Evolutionary conservation across 2,113 vertebrate species (phyloP).

Genomic region (Vombatus ursinus): DNA sequence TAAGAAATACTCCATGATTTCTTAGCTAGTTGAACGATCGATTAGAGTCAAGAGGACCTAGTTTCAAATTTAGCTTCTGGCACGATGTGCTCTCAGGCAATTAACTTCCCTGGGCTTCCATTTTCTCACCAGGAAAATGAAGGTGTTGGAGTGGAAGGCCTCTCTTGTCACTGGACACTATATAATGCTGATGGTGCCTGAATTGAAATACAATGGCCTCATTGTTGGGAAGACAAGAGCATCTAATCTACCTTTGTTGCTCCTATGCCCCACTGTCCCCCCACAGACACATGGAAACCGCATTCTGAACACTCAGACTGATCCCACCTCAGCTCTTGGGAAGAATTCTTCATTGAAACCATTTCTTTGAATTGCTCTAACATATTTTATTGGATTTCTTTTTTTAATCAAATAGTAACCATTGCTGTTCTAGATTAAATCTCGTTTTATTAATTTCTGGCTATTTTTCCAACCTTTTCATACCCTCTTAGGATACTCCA

Average conservation of each 20-base stretch:
- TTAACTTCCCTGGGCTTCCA: neutral
- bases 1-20: neutral
- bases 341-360: conserved; percentile 65
- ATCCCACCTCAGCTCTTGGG: conserved; percentile 58
- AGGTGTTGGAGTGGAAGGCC: neutral
- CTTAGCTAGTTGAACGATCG: neutral
- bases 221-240: neutral
- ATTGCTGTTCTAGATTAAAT: conserved; percentile 69
- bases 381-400: conserved; percentile 67
- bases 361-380: conserved; percentile 69
- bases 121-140: neutral
- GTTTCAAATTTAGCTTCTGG: neutral
- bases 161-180: neutral
- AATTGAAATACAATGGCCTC: neutral
- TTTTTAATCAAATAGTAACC: conserved; percentile 71
- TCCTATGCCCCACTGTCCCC: neutral
- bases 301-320: conserved; percentile 56
- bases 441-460: conserved; percentile 73
- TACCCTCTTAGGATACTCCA: conserved; percentile 59
- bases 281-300: neutral
- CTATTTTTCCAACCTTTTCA: conserved; percentile 55
- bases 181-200: neutral
- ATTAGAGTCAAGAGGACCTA: neutral
- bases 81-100: neutral
- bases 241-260: conserved; percentile 15